Evolutionary conservation across 2,888 invertebrate genomes (phyloP), one percentile per base, ranked within the genome.

Genomic region (Deilephila porcellus): DNA sequence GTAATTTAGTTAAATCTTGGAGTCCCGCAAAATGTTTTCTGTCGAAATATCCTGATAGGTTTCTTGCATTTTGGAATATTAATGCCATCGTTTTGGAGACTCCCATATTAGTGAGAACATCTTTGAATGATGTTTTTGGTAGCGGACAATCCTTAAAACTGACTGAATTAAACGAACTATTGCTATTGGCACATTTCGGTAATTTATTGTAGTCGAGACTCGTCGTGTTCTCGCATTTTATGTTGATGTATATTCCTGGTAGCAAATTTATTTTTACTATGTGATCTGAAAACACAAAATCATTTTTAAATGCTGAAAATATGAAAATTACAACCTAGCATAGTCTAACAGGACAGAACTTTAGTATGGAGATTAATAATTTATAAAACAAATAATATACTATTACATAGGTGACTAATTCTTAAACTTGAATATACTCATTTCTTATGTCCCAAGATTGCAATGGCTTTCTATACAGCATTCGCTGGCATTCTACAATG

Each of bases 11-110:
- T 70, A 93, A 86, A 77, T 95, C 94, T 74, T 94, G 90, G 71
- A 97, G 89, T 37, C 96, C 96, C 4, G 92, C 88, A 74, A 97
- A 94, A 82, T 96, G 96, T 75, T 94, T 92, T 63, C 95, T 95
- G 45, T 95, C 93, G 60, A 97, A 91, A 78, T 95, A 95, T 77
- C 95, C 95, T 34, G 95, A 93, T 67, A 95, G 86, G 77, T 96
- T 95, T 63, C 90, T 92, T 29, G 93, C 90, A 74, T 94, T 95
- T 84, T 95, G 94, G 78, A 95, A 96, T 83, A 95, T 93, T 45
- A 96, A 83, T 7, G 95, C 91, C 95, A 95, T 86, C 79, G 95
- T 88, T 87, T 93, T 90, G 0, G 91, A 88, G 20, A 95, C 91
- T 75, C 95, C 94, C 73, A 96, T 89, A 63, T 86, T 90, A 11